These are phyloP conservation scores for Meiosimyza decipiens DNA, from an alignment of 2,888 invertebrate species.

Conservation along the genomic window DNA sequence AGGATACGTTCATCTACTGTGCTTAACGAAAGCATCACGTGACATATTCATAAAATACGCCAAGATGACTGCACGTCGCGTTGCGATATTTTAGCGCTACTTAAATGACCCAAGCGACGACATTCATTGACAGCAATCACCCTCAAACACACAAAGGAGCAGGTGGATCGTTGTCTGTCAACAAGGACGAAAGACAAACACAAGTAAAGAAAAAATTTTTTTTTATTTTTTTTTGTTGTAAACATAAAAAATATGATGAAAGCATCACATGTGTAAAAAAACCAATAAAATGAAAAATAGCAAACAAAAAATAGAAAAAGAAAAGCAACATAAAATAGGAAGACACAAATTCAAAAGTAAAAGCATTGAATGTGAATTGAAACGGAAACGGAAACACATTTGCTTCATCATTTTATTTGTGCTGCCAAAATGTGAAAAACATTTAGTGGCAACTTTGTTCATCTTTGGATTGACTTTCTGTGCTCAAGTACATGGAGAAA, in stretches of 20 bases:
- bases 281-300: background rate
- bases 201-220: background rate
- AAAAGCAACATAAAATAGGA: background rate
- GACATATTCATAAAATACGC: slow-evolving; percentile 43
- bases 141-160: slow-evolving; percentile 3
- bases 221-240: background rate
- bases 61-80: slow-evolving; percentile 58
- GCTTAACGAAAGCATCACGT: slow-evolving; percentile 42
- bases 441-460: background rate
- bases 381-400: slow-evolving; percentile 43
- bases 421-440: slow-evolving; percentile 18
- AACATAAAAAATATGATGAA: slow-evolving; percentile 7
- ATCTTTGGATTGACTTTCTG: too few species aligned
- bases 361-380: slow-evolving; percentile 5
- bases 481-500: too few species aligned
- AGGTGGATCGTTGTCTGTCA: slow-evolving; percentile 11
- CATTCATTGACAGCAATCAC: slow-evolving; percentile 15
- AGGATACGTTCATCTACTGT: background rate
- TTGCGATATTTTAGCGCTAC: slow-evolving; percentile 54
- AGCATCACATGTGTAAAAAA: background rate
- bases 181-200: background rate
- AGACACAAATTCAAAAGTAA: slow-evolving; percentile 30
- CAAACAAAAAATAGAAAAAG: background rate
- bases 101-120: slow-evolving; percentile 24
- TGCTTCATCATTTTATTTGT: slow-evolving; percentile 44